Evolutionary conservation across 1,140 invertebrate species (phyloP).

Genomic region (Camponotus vicinus): DNA sequence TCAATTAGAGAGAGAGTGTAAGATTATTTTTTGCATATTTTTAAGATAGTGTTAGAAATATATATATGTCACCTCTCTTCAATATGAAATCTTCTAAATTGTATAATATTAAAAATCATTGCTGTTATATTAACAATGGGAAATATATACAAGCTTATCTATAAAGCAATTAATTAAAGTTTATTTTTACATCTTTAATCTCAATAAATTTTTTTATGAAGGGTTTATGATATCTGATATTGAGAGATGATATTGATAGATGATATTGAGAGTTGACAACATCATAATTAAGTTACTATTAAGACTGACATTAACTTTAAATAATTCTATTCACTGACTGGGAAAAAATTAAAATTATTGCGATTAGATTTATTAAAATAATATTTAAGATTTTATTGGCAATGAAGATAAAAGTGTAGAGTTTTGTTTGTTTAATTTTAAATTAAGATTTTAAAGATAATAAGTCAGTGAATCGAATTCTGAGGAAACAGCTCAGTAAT

Average conservation of each 20-base stretch:
- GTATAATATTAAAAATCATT: not conserved
- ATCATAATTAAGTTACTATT: constrained; percentile 9
- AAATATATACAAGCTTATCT: not conserved
- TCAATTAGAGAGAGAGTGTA: not conserved
- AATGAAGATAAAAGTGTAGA: constrained; percentile 8
- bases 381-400: not conserved
- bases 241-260: too few relatives aligned
- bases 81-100: not conserved
- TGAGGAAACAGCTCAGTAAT: not conserved
- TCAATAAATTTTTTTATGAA: constrained; percentile 15
- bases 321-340: constrained; percentile 47
- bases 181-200: not conserved
- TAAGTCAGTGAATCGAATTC: constrained; percentile 52
- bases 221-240: constrained; percentile 3
- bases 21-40: constrained; percentile 3
- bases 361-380: not conserved
- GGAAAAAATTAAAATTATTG: constrained; percentile 1
- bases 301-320: not conserved
- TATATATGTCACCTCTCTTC: not conserved
- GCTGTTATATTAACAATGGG: not conserved
- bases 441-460: not conserved
- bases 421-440: not conserved
- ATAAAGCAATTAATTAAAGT: not conserved
- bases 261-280: constrained; percentile 38
- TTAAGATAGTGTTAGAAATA: not conserved